Evolutionary conservation across 2,797 vertebrate species (phyloP).

Genomic region (Oryzias sinensis): DNA sequence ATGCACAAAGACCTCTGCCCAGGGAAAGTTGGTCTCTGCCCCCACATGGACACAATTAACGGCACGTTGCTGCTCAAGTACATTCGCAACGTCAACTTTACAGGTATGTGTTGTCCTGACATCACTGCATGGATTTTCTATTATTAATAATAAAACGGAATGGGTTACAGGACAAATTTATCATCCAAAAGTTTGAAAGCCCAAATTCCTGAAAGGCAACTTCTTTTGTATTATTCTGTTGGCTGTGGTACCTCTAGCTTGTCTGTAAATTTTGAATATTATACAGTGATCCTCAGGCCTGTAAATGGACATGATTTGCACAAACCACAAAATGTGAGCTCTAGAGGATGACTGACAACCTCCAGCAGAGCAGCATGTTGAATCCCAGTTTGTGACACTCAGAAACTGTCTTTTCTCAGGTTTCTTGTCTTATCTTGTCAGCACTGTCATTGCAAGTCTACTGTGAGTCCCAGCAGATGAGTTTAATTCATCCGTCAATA

Average conservation of each 20-base stretch:
- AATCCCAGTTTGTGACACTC: constrained; percentile 38
- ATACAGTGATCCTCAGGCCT: constrained; percentile 34
- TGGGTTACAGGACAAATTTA: no score
- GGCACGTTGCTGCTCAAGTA: constrained; percentile 91
- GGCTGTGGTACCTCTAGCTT: neutral
- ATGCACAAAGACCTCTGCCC: constrained; percentile 92
- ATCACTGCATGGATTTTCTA: no score
- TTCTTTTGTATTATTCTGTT: neutral
- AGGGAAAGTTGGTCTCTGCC: constrained; percentile 87
- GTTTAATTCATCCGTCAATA: constrained; percentile 27
- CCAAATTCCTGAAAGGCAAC: no score
- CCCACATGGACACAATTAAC: constrained; percentile 88
- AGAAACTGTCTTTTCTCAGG: constrained; percentile 41
- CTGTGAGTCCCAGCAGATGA: constrained; percentile 20
- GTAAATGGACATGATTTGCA: constrained; percentile 42
- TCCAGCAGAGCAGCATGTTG: constrained; percentile 35
- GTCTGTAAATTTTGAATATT: no score
- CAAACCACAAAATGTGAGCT: constrained; percentile 31
- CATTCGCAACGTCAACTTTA: constrained; percentile 92
- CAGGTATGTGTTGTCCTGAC: constrained; percentile 76
- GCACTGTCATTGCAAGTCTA: constrained; percentile 39
- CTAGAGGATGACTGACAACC: constrained; percentile 39
- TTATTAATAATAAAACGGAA: no score
- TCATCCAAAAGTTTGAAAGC: no score
- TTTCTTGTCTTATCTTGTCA: constrained; percentile 52